phyloP scores from a whole-genome alignment of 2,888 invertebrate genomes.

The Melieria crassipennis region DNA sequence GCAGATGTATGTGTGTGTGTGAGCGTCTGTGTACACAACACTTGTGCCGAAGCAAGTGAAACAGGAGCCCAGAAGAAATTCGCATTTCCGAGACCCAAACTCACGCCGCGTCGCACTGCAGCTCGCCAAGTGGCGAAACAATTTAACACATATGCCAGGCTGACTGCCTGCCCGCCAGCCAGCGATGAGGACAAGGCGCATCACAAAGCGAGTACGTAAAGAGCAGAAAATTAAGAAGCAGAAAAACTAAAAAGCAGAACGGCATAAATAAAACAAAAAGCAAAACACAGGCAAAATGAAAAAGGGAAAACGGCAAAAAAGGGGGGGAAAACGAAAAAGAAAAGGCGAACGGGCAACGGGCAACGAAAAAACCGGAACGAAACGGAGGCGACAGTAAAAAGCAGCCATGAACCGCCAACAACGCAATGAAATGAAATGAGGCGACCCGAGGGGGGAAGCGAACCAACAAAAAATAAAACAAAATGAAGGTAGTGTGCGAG shows the following conservation, averaged over 20 bases:
- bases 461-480: slow-evolving; percentile 12
- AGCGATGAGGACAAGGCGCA: neutral
- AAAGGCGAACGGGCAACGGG: slow-evolving; percentile 14
- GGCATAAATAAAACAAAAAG: slow-evolving; percentile 41
- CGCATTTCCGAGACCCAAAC: neutral
- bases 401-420: too few relatives aligned
- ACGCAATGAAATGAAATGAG: neutral
- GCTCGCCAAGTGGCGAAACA: slow-evolving; percentile 19
- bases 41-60: neutral
- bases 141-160: slow-evolving; percentile 30
- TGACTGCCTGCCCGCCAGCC: slow-evolving; percentile 8
- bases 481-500: slow-evolving; percentile 22
- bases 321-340: slow-evolving; percentile 26
- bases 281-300: slow-evolving; percentile 26
- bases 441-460: slow-evolving; percentile 17
- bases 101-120: neutral
- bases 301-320: slow-evolving; percentile 28
- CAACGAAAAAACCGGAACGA: slow-evolving; percentile 6
- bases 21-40: too few relatives aligned
- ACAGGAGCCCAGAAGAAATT: neutral
- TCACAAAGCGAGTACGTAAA: slow-evolving; percentile 33
- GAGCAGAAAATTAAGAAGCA: slow-evolving; percentile 43
- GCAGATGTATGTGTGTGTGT: neutral
- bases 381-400: neutral
- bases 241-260: slow-evolving; percentile 44